Evolutionary conservation across 1,140 invertebrate species (phyloP), one percentile per base, ranked within the genome.

Genomic region (Aphidius gifuensis): DNA sequence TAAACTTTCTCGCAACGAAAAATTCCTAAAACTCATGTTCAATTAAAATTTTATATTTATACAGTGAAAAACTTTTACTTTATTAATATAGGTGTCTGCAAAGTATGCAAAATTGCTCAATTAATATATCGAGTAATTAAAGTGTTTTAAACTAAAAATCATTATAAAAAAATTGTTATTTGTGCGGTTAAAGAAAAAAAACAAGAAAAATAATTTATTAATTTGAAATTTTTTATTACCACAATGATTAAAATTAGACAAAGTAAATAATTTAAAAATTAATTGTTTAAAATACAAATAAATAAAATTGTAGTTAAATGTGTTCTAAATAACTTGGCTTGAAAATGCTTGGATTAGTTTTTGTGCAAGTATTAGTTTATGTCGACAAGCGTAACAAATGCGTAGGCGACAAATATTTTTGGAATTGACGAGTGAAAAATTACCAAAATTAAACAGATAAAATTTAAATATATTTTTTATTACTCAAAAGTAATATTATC

Each of bases 391-490:
- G 45, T 61, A 61, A 61, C 60, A 61, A 56, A 61, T 46, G 60
- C 60, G 60, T 61, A 61, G 60, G 60, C 51, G 60, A 51, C 16
- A 45, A 61, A 61, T 61, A 61, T 61, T 61, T 61, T 45, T 44
- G 43, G 57, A 49, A 21, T 6, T 23, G 45, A 47, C 39, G 45
- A 58, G 56, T 21, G 47, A 11, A 40, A 49, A 59, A 59, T 32
- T 32, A 21, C 32, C 39, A 39, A 32, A 9, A 32, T 8, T 38
- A 38, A 5, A 53, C 9, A 39, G 23, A 32, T 32, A 32, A 32
- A 32, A 32, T 32, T 32, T 32, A 32, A 32, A 2, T 32, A 32
- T 32, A 32, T 32, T 32, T 32, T 32, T 32, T 32, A 32, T 32
- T 32, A 32, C 23, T 4, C 2, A 4, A 32, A 32, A 32, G 2